Percentiles rank a stretch among this genome's conserved stretches.
phyloP scores from a whole-genome alignment of 2,113 vertebrate species.

The Platichthys stellatus region DNA sequence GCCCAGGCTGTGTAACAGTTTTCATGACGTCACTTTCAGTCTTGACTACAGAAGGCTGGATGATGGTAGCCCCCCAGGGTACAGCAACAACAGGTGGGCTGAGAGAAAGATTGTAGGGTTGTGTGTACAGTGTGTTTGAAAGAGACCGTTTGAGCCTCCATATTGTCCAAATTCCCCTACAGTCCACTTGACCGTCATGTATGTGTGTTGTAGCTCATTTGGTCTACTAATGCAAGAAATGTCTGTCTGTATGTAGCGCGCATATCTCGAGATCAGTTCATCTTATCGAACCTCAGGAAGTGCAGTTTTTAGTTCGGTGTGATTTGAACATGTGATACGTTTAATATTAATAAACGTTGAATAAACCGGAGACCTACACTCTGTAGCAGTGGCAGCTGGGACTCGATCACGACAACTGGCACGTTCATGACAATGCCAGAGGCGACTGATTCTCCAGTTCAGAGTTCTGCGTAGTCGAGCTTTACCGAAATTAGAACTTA shows the following conservation, averaged over 20 bases:
- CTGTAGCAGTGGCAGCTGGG: too few relatives aligned
- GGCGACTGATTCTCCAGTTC: too few relatives aligned
- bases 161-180: conserved; percentile 10
- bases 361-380: too few relatives aligned
- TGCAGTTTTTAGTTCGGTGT: too few relatives aligned
- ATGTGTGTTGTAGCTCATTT: conserved; percentile 2
- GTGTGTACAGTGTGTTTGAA: conserved; percentile 34
- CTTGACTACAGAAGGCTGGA: conserved; percentile 85
- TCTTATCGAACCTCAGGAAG: neutral
- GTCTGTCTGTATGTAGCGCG: neutral
- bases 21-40: conserved; percentile 85
- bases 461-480: too few relatives aligned
- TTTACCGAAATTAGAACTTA: too few relatives aligned
- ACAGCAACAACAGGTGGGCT: conserved; percentile 84
- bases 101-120: conserved; percentile 52
- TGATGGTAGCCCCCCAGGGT: conserved; percentile 82
- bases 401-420: too few relatives aligned
- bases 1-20: conserved; percentile 76
- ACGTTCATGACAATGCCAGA: too few relatives aligned
- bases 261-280: neutral
- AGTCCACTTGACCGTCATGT: conserved; percentile 1
- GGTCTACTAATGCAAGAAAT: neutral
- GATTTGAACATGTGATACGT: too few relatives aligned
- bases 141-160: conserved; percentile 29
- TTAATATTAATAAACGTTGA: too few relatives aligned